Base-by-base conservation (phyloP, 2,888 invertebrate genomes). In the Drosophila algonquin region DNA sequence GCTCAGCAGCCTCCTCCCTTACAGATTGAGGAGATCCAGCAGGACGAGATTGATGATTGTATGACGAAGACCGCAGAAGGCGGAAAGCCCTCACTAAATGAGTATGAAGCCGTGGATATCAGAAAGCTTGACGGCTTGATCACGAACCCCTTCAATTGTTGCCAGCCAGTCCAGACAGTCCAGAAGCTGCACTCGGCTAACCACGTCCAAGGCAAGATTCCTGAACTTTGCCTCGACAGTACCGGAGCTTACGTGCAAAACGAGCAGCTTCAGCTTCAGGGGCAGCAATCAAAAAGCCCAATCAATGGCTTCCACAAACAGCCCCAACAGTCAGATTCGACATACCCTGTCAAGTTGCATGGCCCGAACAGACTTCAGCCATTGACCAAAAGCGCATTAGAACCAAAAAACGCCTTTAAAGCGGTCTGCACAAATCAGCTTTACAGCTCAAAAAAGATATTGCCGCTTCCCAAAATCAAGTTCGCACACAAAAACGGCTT, bases 241-340 rank as follows among this genome's bases (percentile, higher is more conserved):
- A 72, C 64, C 14, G 64, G 58, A 1, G 73, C 59, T 16, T 72
- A 72, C 40, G 72, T 72, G 14, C 55, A 46, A 40, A 72, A 56
- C 12, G 32, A 48, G n/a, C 52, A n/a, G 16, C 30, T 62, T 5
- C 52, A n/a, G 16, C 30, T 62, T 7, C 70, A 51, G 35, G 46
- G 14, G n/a, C 40, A n/a, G n/a, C 40, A 40, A n/a, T 6, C 40
- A n/a, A 14, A n/a, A 7, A 40, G 14, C 2, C 40, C 40, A 6
- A n/a, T n/a, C 40, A 40, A 40, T 40, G 40, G 40, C 7, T n/a
- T 40, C n/a, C 40, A n/a, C 40, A 40, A 40, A n/a, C 40, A 40
- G 40, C 40, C n/a, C 14, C 40, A 40, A 2, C 40, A n/a, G 6
- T n/a, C 40, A n/a, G n/a, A 40, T 40, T n/a, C n/a, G 2, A 7